A percentile compares a stretch with the other conserved stretches of the same genome.
These are phyloP conservation scores for Alauda arvensis DNA, from an alignment of 2,797 vertebrate genomes.

Conservation along the genomic window DNA sequence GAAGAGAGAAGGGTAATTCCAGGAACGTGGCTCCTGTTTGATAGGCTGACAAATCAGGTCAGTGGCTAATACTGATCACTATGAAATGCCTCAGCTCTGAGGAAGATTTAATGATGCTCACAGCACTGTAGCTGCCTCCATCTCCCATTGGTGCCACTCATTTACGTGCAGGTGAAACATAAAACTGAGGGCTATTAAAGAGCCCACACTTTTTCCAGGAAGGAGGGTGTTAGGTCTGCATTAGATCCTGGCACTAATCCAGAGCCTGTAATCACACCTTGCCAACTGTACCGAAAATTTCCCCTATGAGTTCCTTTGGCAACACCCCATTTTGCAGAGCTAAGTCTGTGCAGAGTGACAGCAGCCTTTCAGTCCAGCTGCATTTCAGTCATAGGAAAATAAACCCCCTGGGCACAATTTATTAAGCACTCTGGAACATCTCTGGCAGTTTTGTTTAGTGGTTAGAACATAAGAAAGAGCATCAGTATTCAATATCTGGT, in stretches of 20 bases:
- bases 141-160: constrained; percentile 54
- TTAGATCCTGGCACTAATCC: constrained; percentile 50
- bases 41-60: constrained; percentile 49
- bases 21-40: not conserved
- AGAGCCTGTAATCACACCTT: constrained; percentile 60
- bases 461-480: constrained; percentile 16
- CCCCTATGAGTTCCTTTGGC: constrained; percentile 58
- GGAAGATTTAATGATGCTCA: constrained; percentile 47
- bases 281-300: constrained; percentile 61
- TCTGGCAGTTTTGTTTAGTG: constrained; percentile 30
- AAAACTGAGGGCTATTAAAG: constrained; percentile 53
- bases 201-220: constrained; percentile 61
- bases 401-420: constrained; percentile 38
- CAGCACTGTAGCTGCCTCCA: constrained; percentile 19
- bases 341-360: constrained; percentile 53
- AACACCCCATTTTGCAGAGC: constrained; percentile 50
- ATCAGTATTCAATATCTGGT: constrained; percentile 14
- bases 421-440: constrained; percentile 45
- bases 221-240: constrained; percentile 58
- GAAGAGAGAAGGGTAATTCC: not conserved
- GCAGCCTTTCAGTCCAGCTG: constrained; percentile 61
- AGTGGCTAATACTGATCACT: constrained; percentile 44
- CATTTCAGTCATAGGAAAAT: constrained; percentile 55
- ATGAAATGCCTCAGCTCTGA: not conserved
- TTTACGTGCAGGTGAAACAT: constrained; percentile 60